A percentile compares a stretch with the other conserved stretches of the same genome.
Conservation (phyloP, 2,888 invertebrate genomes). For the Fragum sueziense region DNA sequence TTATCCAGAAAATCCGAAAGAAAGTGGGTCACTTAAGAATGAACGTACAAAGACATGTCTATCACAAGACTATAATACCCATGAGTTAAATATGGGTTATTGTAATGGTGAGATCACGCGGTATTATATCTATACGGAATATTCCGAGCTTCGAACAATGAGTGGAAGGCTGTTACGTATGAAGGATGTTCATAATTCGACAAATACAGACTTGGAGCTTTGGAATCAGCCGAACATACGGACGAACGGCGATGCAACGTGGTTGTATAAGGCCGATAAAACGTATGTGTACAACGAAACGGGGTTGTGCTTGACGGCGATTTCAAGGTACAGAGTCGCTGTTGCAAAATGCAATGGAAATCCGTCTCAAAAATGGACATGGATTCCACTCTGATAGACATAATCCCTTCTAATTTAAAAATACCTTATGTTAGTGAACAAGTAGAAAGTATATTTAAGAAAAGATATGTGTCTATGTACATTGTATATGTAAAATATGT, state of each 20-base stretch:
- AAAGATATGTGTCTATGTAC: no score
- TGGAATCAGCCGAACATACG: neutral
- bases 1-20: conserved; percentile 8
- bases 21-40: conserved; percentile 22
- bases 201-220: neutral
- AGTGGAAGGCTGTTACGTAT: neutral
- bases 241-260: neutral
- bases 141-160: neutral
- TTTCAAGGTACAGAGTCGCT: neutral
- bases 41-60: conserved; percentile 17
- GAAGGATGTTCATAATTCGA: neutral
- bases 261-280: neutral
- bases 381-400: neutral
- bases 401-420: no score
- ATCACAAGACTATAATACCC: neutral
- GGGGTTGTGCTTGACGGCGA: neutral
- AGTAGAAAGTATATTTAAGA: no score
- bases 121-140: neutral
- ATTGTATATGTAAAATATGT: no score
- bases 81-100: neutral
- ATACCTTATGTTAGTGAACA: no score
- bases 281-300: neutral
- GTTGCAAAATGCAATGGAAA: neutral
- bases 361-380: neutral
- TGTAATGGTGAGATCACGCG: neutral